Evolutionary conservation across 2,888 invertebrate species (phyloP).

Genomic region (Cordilura impudica): DNA sequence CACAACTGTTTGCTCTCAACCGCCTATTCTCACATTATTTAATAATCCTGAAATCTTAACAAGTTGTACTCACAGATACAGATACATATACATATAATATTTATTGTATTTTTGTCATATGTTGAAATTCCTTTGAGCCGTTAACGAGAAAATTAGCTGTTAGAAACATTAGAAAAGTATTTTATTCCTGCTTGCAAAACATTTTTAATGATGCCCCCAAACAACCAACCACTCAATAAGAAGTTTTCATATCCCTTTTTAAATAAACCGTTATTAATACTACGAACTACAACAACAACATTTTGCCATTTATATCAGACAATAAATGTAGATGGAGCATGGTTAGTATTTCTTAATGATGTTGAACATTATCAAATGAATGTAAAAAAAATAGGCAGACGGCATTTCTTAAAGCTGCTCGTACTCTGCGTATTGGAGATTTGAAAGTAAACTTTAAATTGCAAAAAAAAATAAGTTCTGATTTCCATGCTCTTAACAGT

Average conservation of each 20-base stretch:
- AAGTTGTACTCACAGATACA: background rate
- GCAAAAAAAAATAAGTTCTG: too few species aligned
- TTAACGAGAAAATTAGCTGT: constrained; percentile 38
- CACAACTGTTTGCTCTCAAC: too few species aligned
- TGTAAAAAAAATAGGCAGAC: constrained; percentile 20
- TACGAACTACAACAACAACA: background rate
- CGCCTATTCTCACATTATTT: constrained; percentile 1
- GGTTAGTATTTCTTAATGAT: constrained; percentile 32
- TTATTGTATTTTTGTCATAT: constrained; percentile 12
- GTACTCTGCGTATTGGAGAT: background rate
- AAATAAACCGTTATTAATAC: background rate
- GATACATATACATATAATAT: background rate
- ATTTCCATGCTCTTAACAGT: too few species aligned
- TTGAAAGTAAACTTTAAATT: background rate
- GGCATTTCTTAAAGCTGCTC: background rate
- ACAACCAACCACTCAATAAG: background rate
- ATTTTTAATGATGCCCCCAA: constrained; percentile 24
- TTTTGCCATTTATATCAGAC: background rate
- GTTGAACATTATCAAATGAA: constrained; percentile 42
- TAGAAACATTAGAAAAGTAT: constrained; percentile 7
- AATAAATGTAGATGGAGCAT: background rate
- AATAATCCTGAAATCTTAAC: constrained; percentile 3
- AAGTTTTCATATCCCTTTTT: background rate
- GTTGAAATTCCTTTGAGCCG: constrained; percentile 4
- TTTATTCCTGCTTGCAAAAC: background rate